A percentile compares a stretch with the other conserved stretches of the same genome.
phyloP scores from a whole-genome alignment of 2,888 invertebrate genomes.

The Ypsolopha sequella region DNA sequence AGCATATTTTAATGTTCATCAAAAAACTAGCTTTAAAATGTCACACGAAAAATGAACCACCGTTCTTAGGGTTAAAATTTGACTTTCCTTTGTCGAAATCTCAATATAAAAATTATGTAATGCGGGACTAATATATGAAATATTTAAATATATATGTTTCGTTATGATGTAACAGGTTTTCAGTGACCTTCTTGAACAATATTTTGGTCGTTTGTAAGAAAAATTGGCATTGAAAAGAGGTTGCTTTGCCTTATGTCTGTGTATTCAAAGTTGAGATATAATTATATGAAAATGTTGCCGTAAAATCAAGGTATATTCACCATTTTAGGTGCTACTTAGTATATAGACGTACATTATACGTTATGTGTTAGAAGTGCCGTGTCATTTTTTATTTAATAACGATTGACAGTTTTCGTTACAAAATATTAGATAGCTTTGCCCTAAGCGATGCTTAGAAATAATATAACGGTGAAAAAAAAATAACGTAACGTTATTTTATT shows the following conservation, averaged over 20 bases:
- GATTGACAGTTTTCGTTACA: neutral
- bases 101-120: slow-evolving; percentile 32
- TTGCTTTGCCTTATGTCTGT: neutral
- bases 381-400: neutral
- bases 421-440: neutral
- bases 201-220: neutral
- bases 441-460: neutral
- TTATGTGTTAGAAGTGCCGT: slow-evolving; percentile 2
- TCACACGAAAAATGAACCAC: slow-evolving; percentile 59
- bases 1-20: neutral
- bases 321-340: slow-evolving; percentile 52
- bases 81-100: slow-evolving; percentile 23
- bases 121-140: slow-evolving; percentile 29
- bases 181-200: neutral
- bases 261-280: slow-evolving; percentile 10
- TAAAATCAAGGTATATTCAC: slow-evolving; percentile 25
- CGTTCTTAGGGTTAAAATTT: slow-evolving; percentile 43
- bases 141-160: neutral
- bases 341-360: neutral
- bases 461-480: neutral
- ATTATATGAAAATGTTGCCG: slow-evolving; percentile 13
- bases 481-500: neutral
- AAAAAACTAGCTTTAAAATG: slow-evolving; percentile 52
- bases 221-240: neutral
- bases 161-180: neutral